Evolutionary conservation across 2,797 vertebrate genomes (phyloP).

Genomic region (Molossus molossus): DNA sequence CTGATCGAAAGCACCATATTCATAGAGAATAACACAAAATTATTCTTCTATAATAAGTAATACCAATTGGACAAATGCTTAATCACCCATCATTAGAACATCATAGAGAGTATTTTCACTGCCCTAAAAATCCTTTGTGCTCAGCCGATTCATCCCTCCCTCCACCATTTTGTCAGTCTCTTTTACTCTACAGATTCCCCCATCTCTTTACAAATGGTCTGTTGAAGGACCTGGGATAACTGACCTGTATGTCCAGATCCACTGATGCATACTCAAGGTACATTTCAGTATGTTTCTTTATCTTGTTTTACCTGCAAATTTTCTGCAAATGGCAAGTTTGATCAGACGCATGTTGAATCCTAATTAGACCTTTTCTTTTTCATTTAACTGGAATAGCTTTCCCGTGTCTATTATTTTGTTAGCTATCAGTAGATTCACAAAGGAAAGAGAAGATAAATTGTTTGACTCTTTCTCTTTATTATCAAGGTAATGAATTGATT

Average conservation of each 20-base stretch:
- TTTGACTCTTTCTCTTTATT: not conserved
- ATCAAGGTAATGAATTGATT: not conserved
- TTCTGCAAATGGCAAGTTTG: not conserved
- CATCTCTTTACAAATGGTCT: not conserved
- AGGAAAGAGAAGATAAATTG: not conserved
- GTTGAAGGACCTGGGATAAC: not conserved
- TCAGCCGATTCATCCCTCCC: not conserved
- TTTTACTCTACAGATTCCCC: not conserved
- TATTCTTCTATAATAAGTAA: not conserved
- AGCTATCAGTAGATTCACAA: not conserved
- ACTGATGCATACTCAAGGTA: not conserved
- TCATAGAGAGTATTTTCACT: not conserved
- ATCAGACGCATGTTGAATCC: not conserved
- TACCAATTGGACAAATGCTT: not conserved
- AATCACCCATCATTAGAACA: not conserved
- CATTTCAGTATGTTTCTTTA: not conserved
- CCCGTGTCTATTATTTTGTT: not conserved
- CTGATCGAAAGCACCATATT: not conserved
- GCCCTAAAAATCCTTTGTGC: not conserved
- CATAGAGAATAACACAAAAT: not conserved
- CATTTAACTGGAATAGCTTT: conserved; percentile 28
- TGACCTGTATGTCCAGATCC: not conserved
- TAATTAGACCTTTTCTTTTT: not conserved
- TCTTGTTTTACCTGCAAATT: not conserved
- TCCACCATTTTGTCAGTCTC: not conserved